Conservation (phyloP, 2,888 invertebrate species). For the Euzetes globulus region DNA sequence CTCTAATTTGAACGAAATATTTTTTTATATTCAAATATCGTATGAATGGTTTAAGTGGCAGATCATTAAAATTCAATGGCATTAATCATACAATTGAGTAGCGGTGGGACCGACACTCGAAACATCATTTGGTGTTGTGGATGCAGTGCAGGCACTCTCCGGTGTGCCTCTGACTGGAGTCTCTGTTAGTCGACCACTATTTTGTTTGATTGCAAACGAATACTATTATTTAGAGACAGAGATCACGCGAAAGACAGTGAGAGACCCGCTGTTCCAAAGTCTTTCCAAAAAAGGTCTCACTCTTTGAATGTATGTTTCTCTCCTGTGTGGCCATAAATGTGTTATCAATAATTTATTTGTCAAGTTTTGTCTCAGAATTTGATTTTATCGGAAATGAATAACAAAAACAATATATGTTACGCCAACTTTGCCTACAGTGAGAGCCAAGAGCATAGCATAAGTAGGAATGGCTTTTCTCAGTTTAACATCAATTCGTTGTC, state of each 20-base stretch:
- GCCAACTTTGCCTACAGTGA: background rate
- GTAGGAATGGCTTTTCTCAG: background rate
- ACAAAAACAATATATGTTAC: background rate
- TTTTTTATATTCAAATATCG: background rate
- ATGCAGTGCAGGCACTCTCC: background rate
- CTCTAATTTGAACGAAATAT: background rate
- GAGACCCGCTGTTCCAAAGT: background rate
- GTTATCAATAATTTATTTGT: constrained; percentile 16
- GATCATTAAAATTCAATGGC: background rate
- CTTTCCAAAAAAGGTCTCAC: background rate
- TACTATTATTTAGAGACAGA: background rate
- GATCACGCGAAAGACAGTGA: no score
- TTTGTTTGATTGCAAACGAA: constrained; percentile 1
- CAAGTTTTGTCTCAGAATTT: background rate
- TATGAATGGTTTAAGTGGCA: background rate
- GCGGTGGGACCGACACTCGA: constrained; percentile 2
- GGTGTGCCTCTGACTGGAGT: background rate
- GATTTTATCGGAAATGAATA: constrained; percentile 8
- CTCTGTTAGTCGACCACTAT: background rate
- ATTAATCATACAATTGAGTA: background rate
- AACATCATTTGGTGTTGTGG: background rate
- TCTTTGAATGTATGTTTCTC: background rate
- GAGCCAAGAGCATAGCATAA: background rate
- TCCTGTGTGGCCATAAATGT: background rate
- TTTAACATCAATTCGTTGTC: background rate